Evolutionary conservation across 1,140 invertebrate species (phyloP).

Genomic region (Globodera ellingtonae): DNA sequence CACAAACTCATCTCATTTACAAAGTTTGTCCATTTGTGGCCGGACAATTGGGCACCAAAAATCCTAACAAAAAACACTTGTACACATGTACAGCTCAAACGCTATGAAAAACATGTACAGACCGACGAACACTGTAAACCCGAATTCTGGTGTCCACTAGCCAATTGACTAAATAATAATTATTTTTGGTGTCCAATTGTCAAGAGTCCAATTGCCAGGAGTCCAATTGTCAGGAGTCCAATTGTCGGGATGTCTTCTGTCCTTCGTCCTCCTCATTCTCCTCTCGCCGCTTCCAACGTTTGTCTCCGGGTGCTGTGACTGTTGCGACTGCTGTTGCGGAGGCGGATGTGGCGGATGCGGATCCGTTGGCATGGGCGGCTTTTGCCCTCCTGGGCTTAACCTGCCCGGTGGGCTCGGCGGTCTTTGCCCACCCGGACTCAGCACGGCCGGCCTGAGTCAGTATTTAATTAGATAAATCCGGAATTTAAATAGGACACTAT

Average conservation of each 20-base stretch:
- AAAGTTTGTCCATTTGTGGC: too few relatives aligned
- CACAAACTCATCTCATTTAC: not conserved
- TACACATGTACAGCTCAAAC: too few relatives aligned
- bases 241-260: not conserved
- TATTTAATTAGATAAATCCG: not conserved
- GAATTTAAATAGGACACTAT: too few relatives aligned
- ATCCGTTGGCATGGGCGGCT: constrained; percentile 4
- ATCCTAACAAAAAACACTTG: too few relatives aligned
- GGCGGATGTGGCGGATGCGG: not conserved
- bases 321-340: constrained; percentile 12
- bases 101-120: too few relatives aligned
- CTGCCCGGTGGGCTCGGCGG: not conserved
- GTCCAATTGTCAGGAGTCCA: not conserved
- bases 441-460: not conserved
- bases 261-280: not conserved
- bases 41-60: too few relatives aligned
- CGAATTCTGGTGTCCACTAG: too few relatives aligned
- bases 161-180: not conserved
- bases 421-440: not conserved
- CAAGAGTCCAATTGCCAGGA: not conserved
- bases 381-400: constrained; percentile 15
- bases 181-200: not conserved
- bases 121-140: too few relatives aligned
- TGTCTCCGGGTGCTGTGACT: constrained; percentile 18
- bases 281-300: not conserved